These are phyloP conservation scores for Acromyrmex heyeri DNA, from an alignment of 1,140 invertebrate species.

Conservation along the genomic window DNA sequence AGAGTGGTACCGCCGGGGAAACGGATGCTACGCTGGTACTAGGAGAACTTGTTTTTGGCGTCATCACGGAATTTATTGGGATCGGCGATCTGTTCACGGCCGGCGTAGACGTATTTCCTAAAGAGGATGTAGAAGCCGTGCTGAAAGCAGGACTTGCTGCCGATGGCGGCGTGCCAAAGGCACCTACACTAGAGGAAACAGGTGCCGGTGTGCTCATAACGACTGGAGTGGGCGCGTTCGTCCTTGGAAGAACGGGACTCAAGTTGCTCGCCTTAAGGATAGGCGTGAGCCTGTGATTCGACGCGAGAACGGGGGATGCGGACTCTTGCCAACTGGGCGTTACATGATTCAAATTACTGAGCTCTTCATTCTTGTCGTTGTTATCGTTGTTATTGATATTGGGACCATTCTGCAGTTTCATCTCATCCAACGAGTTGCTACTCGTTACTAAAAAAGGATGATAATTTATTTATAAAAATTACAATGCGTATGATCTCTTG, in stretches of 20 bases:
- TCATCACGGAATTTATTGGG: conserved; percentile 74
- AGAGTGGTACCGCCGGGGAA: conserved; percentile 71
- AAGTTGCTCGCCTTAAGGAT: conserved; percentile 83
- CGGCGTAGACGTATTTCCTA: conserved; percentile 81
- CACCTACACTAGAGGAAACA: conserved; percentile 69
- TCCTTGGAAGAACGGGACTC: conserved; percentile 81
- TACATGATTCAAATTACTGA: conserved; percentile 69
- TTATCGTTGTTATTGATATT: conserved; percentile 79
- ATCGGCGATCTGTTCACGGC: conserved; percentile 84
- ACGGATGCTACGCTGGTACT: conserved; percentile 74
- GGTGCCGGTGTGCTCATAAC: conserved; percentile 77
- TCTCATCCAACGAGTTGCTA: conserved; percentile 83
- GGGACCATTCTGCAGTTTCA: conserved; percentile 81
- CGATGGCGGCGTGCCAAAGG: conserved; percentile 83
- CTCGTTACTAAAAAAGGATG: conserved; percentile 78
- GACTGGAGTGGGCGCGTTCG: conserved; percentile 70
- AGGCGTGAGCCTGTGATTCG: conserved; percentile 84
- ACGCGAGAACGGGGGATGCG: conserved; percentile 76
- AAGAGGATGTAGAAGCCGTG: conserved; percentile 84
- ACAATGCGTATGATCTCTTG: background rate
- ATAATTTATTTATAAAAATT: background rate
- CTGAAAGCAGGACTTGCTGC: conserved; percentile 83
- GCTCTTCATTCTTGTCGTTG: conserved; percentile 70
- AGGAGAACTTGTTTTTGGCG: conserved; percentile 77
- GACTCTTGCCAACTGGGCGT: conserved; percentile 79